Base-by-base conservation (phyloP, 2,888 invertebrate genomes). In the Meloe dianella region DNA sequence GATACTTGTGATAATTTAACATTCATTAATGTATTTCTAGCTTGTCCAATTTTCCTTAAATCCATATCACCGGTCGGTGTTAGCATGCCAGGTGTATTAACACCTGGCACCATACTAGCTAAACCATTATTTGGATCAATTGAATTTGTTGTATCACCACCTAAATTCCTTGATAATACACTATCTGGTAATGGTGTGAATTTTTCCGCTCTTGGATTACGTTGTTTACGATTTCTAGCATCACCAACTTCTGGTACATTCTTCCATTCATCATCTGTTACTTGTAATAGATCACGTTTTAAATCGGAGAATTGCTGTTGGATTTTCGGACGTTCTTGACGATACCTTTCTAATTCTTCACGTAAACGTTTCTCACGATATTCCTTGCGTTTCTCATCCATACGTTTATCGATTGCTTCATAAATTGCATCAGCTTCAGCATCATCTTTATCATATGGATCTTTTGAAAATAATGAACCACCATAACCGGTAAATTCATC, bases 401-500 rank as follows among this genome's bases (percentile, higher is more conserved):
- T 98, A 71, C 99, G 87, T 81, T 97, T 96, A 80, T 99, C 99
- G 77, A 99, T 97, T 2, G 96, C 96, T 83, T 98, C 97, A 84
- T 99, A 99, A 75, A 99, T 97, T 10, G 95, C 94, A 87, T 99
- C 99, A 0, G 99, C 99, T 86, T 99, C 99, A 76, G 98, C 98
- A 83, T 99, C 99, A 83, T 99, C 99, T 87, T 99, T 98, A 82
- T 99, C 99, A 82, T 99, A 99, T 0, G 99, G 99, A 88, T 99
- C 99, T 88, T 98, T 99, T 58, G 96, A 95, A 81, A 99, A 99
- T 35, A 99, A 85, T n/a, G 97, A 97, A 1, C 98, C 99, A 77
- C 98, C 98, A 84, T 99, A 99, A 22, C 99, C 99, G 75, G 96
- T 95, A 84, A 99, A 99, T 86, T 99, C 99, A 86, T 99, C 99